Conservation (phyloP, 2,797 vertebrate species). For the Epinephelus awoara region DNA sequence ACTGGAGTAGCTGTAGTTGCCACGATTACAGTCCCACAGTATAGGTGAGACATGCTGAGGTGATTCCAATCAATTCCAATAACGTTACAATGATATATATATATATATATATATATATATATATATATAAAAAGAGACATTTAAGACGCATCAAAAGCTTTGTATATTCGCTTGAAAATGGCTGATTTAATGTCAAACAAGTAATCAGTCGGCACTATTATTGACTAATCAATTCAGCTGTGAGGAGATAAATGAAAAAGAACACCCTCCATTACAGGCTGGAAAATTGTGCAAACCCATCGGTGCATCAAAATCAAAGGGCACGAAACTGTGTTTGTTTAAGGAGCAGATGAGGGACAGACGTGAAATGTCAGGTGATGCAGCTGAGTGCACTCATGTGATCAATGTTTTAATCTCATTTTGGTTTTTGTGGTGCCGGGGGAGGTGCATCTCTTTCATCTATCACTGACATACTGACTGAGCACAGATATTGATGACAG, state of each 20-base stretch:
- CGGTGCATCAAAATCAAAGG: not conserved
- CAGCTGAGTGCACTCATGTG: constrained; percentile 29
- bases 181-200: too few relatives aligned
- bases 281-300: not conserved
- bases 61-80: constrained; percentile 6
- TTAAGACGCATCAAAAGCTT: too few relatives aligned
- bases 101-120: too few relatives aligned
- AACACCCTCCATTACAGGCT: not conserved
- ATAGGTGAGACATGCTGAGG: constrained; percentile 28
- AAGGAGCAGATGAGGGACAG: constrained; percentile 1
- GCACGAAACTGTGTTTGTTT: not conserved
- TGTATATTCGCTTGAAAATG: too few relatives aligned
- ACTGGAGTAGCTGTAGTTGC: constrained; percentile 27
- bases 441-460: constrained; percentile 1
- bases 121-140: too few relatives aligned
- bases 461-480: not conserved
- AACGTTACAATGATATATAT: too few relatives aligned
- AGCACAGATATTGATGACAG: not conserved
- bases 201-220: too few relatives aligned
- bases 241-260: too few relatives aligned
- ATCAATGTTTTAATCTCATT: constrained; percentile 39
- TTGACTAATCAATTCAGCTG: not conserved
- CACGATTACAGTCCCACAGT: constrained; percentile 28
- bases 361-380: constrained; percentile 27
- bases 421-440: constrained; percentile 14